Evolutionary conservation across 2,888 invertebrate genomes (phyloP), one percentile per base, ranked within the genome.

Genomic region (Sesia bembeciformis): DNA sequence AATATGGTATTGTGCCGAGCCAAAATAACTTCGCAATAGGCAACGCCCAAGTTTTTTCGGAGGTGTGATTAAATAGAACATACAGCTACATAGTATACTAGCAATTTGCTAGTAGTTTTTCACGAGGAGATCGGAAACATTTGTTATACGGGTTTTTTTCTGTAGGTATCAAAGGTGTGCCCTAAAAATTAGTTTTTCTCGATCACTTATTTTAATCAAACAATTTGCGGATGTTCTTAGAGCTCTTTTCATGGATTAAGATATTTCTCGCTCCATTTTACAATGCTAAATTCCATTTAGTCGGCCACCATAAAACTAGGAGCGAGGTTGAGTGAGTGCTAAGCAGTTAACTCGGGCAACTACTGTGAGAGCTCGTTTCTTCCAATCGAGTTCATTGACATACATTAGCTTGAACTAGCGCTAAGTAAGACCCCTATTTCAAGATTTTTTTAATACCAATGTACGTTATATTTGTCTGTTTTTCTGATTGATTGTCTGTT

Each of bases 1-100:
- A 76, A 78, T 81, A 61, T 62, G 51, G 61, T 57, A 72, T 63
- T 56, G 65, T 65, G 60, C 60, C 56, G 62, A 68, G 71, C 71
- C 72, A 75, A 74, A 63, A 46, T 46, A 46, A 46, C 46, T 46
- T 46, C 46, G 46, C 23, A 46, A 46, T 46, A 46, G 46, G 8
- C 46, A 4, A 46, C 46, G 8, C 46, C 46, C 46, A 46, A 46
- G 23, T 46, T 46, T 46, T n/a, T 46, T n/a, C 8, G 23, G 23
- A 46, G 46, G 46, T 46, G 46, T 23, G n/a, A 46, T 23, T 23
- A 23, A 23, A 23, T 23, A 23, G 23, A 23, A 23, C 23, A 23
- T 23, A 23, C 23, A 23, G 1, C 2, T 23, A 23, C 2, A 23
- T 23, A 2, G 23, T 23, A 1, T 23, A 23, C 23, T 23, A 23